Evolutionary conservation across 2,113 vertebrate species (phyloP), one percentile per base, ranked within the genome.

Genomic region (Melanerpes aurifrons): DNA sequence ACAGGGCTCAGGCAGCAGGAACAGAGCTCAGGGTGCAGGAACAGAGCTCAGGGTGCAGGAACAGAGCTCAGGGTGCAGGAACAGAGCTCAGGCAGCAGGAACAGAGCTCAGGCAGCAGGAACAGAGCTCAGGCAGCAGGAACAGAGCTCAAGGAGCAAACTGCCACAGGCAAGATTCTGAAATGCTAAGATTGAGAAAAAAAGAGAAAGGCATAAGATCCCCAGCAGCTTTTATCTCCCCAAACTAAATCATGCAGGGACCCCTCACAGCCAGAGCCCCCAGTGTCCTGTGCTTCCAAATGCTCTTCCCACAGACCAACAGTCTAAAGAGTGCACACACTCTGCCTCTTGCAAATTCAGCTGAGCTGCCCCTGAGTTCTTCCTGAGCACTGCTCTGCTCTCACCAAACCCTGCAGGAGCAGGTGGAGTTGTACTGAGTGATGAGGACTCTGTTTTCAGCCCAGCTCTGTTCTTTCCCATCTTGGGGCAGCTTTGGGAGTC

Each of bases 51-150:
- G 16, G 19, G 31, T 68, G 22, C 67, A 74, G 35, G 35, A 10
- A 9, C 37, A 48, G 69, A 74, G 19, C 76, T 82, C 0, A 0
- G 16, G 19, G 31, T 68, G 22, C 67, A 74, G n/a, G n/a, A n/a
- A n/a, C n/a, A n/a, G n/a, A n/a, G n/a, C n/a, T n/a, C n/a, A n/a
- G n/a, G n/a, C n/a, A n/a, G n/a, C n/a, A 35, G 35, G 35, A 10
- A 9, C 37, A 48, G 69, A 74, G 19, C 76, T 82, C 0, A 0
- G 16, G 19, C 28, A 68, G 22, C 67, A 74, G 35, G 35, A 35
- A 35, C 35, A 35, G 35, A 35, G 35, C 35, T 35, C 68, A 47
- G 71, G 61, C 32, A 63, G 31, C 18, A 74, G 69, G 68, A 10
- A 9, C 37, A 48, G 69, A 74, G 19, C 76, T 82, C 0, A 0